Evolutionary conservation across 2,113 vertebrate species (phyloP), one percentile per base, ranked within the genome.

Genomic region (Girardinichthys multiradiatus): DNA sequence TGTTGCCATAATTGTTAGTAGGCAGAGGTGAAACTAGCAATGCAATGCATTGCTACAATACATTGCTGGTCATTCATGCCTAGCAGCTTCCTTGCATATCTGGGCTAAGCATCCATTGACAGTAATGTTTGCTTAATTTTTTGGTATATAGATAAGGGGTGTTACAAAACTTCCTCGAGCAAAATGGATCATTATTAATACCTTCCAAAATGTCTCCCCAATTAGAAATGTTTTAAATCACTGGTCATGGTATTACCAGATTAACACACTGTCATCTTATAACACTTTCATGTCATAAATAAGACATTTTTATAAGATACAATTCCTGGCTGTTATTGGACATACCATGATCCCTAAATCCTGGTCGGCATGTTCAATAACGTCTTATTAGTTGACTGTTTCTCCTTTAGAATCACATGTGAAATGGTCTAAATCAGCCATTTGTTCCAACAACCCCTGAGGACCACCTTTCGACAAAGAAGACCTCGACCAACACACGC

Each of bases 341-440:
- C 2, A n/a, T 54, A 24, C 48, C 24, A 54, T 10, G 24, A 24
- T 54, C 48, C 8, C 24, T 24, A n/a, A 54, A 10, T 54, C 9
- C 24, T 54, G 7, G 24, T 21, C 11, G 4, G 61, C 76, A 80
- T 85, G 76, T 90, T 89, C 84, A 92, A 92, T 84, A 79, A 88
- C 89, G 87, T 84, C 83, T 79, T 86, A 88, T 90, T 83, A 90
- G 83, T 87, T 85, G 81, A 82, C 79, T 78, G 82, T 83, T 89
- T 85, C 85, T 74, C 28, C 30, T 24, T 80, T 42, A 30, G 57
- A 71, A 70, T 89, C 75, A 81, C 71, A 10, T 58, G 83, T 78
- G 86, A 81, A 86, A 86, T 84, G 37, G 76, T 76, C 86, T 88
- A 82, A 90, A 80, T 82, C 68, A 3, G 15, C 79, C 82, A 82